Base-by-base conservation (phyloP, 1,140 invertebrate species). In the Aphis craccivora region DNA sequence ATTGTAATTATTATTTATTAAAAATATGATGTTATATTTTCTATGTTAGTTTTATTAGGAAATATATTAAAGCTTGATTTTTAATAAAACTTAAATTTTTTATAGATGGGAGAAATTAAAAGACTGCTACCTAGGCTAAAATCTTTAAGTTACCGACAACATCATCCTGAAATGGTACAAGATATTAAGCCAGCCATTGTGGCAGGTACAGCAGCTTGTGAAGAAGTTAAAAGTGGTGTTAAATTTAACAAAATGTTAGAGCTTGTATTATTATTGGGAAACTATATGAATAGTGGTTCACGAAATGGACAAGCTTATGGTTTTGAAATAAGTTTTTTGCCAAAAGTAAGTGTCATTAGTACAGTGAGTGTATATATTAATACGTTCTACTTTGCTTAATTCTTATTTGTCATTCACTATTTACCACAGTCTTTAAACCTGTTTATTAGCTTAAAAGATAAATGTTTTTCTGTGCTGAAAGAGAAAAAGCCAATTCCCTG, bases 111-210 rank as follows among this genome's bases (percentile, higher is more conserved):
- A 11, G 96, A 96, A 87, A 97, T 99, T 37, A 99, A 99, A 95
- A 96, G 98, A 37, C 96, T 99, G 53, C 95, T 97, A 40, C 98
- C 98, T 23, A 96, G 99, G 89, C 95, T 99, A 88, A 97, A 98
- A 94, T 99, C 98, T 92, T 96, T 99, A 53, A 97, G 97, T 94
- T 99, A 99, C 95, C 98, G 98, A 95, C 96, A 98, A 94, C 97
- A 96, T 94, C 98, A 98, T 95, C 95, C 96, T 9, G 98, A 99
- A 95, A 96, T 98, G 94, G 96, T 99, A 25, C 96, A 97, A 94
- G 99, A 99, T 95, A 97, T 99, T 48, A 99, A 99, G 96, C 98
- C 99, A 45, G 97, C 99, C 94, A 98, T 99, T 95, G 98, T 99
- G 0, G 97, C 98, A 14, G 98, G 98, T 1, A 99, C 98, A 18